Evolutionary conservation across 2,888 invertebrate genomes (phyloP), one percentile per base, ranked within the genome.

Genomic region (Neoascia interrupta): DNA sequence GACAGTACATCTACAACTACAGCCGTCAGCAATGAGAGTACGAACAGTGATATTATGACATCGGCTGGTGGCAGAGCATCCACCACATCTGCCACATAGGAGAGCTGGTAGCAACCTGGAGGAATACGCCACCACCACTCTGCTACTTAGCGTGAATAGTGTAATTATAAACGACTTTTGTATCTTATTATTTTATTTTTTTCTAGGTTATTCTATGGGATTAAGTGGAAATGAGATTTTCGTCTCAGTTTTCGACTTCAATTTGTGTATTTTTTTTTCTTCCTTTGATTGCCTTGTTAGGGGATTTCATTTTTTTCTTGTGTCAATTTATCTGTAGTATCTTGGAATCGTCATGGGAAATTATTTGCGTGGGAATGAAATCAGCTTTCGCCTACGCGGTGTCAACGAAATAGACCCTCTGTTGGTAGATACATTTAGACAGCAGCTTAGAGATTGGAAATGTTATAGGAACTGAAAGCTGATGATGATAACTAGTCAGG

Each of bases 51-150:
- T 43, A 56, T 61, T 73, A 31, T 56, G 64, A 19, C 73, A 54
- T 58, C 73, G 36, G 31, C 41, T 19, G 45, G 37, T 26, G 34
- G 6, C 15, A 18, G 21, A 18, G 11, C 51, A 41, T 36, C 56
- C 10, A 39, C 60, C 31, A 81, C 81, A 45, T 81, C 84, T 47
- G 81, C 85, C 60, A 85, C 86, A 37, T 51, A 79, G 45, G 49
- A 72, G 26, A 72, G 68, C 80, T 61, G 61, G 54, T 68, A 61
- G 45, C 39, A 43, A 37, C 34, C 49, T 60, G 47, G 15, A 73
- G 19, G n/a, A n/a, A n/a, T n/a, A n/a, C n/a, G n/a, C n/a, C n/a
- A n/a, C n/a, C n/a, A n/a, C n/a, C n/a, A n/a, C 34, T 61, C 23
- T 73, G 61, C 61, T 73, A 66, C 61, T 79, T 68, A 66, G 68